Percentiles rank a stretch among this genome's conserved stretches.
These are phyloP conservation scores for Drosophila gaucha DNA, from an alignment of 2,888 invertebrate species.

Conservation along the genomic window DNA sequence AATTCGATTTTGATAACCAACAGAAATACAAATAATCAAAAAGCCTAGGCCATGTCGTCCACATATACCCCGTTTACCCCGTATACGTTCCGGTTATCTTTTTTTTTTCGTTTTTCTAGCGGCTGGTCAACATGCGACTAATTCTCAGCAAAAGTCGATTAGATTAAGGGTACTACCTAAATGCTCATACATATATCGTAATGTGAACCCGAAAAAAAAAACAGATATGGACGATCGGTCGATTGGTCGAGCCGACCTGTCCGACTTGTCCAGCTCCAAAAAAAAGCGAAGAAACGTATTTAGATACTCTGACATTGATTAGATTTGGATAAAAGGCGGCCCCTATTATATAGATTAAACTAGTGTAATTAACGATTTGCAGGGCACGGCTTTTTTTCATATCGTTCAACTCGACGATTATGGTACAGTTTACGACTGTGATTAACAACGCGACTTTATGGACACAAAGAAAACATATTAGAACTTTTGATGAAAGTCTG, in stretches of 20 bases:
- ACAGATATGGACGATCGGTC: constrained; percentile 46
- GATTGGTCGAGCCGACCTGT: constrained; percentile 11
- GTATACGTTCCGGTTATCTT: constrained; percentile 65
- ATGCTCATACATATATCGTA: constrained; percentile 43
- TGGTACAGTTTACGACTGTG: constrained; percentile 49
- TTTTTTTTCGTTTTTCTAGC: constrained; percentile 1
- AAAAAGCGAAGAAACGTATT: constrained; percentile 34
- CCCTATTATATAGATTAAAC: constrained; percentile 75
- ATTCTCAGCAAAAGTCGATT: constrained; percentile 72
- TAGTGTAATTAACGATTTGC: constrained; percentile 62
- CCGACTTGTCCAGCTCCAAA: constrained; percentile 33
- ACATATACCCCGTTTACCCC: not conserved
- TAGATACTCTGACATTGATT: constrained; percentile 62
- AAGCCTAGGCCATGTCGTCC: constrained; percentile 21
- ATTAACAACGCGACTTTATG: constrained; percentile 47
- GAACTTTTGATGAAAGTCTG: not conserved
- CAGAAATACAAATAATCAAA: constrained; percentile 11
- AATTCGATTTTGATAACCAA: constrained; percentile 54
- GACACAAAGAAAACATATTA: not conserved
- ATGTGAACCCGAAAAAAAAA: constrained; percentile 17
- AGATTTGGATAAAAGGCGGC: constrained; percentile 81
- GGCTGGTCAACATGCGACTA: constrained; percentile 64
- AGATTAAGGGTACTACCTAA: constrained; percentile 60
- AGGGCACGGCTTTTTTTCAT: constrained; percentile 18
- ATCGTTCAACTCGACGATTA: constrained; percentile 38